Base-by-base conservation (phyloP, 1,140 invertebrate species). In the Pomacea maculata region DNA sequence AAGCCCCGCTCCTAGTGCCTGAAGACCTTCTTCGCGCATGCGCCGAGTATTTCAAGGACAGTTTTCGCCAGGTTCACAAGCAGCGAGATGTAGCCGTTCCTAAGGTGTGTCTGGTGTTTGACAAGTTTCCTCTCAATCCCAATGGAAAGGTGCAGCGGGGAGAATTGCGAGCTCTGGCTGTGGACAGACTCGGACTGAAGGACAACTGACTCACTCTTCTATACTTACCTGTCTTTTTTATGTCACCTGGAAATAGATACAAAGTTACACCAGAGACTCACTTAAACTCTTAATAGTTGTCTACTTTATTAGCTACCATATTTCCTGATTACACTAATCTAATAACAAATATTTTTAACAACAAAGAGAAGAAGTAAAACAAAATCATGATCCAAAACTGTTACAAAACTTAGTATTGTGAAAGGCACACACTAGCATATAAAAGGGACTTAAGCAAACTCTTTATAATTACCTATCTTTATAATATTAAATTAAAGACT, bases 71-170 rank as follows among this genome's bases (percentile, higher is more conserved):
- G 45, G 45, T 25, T 25, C 25, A 25, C 25, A 25, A 71, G 11
- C n/a, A 34, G 68, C 68, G 45, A 71, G 45, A n/a, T 71, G 15
- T 12, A 34, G 8, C 12, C 19, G 8, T 73, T 6, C 71, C 71
- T 1, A 73, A 73, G 71, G 34, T 34, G n/a, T 73, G 71, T 29
- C 71, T 73, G 34, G 34, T 73, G 17, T 73, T 73, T 52, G 71
- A 73, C n/a, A 34, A 21, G 71, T 73, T 73, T 52, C 71, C 71
- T 25, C 25, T 34, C 12, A 21, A 54, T 19, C 21, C 17, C 9
- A 73, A 25, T 19, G 71, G 71, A n/a, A 73, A 73, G 21, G 34
- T 73, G 7, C n/a, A 17, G 17, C 71, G 71, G n/a, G 52, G 52
- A 54, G 34, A 7, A 3, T 45, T 73, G 21, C 71, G 71, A 54